phyloP scores from a whole-genome alignment of 2,888 invertebrate species.

The Apodemia duryi region DNA sequence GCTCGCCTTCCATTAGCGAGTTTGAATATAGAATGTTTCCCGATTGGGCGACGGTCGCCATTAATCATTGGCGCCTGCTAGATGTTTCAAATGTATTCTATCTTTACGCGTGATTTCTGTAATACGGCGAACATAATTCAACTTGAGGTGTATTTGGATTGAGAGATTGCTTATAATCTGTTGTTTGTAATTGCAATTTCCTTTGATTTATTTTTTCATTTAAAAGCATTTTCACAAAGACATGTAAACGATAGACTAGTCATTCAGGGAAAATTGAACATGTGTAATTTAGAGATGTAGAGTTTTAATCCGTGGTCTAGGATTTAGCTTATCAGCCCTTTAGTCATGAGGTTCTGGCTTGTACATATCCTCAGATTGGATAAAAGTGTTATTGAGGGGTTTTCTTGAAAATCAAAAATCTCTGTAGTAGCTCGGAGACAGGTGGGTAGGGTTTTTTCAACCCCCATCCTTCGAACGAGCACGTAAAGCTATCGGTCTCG shows the following conservation, averaged over 20 bases:
- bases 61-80: slow-evolving; percentile 65
- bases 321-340: too few relatives aligned
- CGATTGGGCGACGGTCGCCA: slow-evolving; percentile 51
- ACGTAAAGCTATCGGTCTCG: too few relatives aligned
- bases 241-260: neutral
- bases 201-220: slow-evolving; percentile 8
- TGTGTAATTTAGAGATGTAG: neutral
- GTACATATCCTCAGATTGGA: too few relatives aligned
- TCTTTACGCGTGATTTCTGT: slow-evolving; percentile 29
- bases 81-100: slow-evolving; percentile 35
- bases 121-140: slow-evolving; percentile 25
- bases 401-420: too few relatives aligned
- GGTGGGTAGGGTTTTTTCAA: too few relatives aligned
- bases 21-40: slow-evolving; percentile 66
- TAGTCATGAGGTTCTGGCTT: too few relatives aligned
- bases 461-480: too few relatives aligned
- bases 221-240: slow-evolving; percentile 2
- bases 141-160: slow-evolving; percentile 19
- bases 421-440: too few relatives aligned
- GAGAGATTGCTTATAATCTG: slow-evolving; percentile 13
- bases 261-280: neutral
- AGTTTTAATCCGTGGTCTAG: too few relatives aligned
- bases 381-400: too few relatives aligned
- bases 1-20: slow-evolving; percentile 71
- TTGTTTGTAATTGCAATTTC: slow-evolving; percentile 13